These are phyloP conservation scores for Petrolisthes cinctipes DNA, from an alignment of 2,888 invertebrate species.

Conservation along the genomic window DNA sequence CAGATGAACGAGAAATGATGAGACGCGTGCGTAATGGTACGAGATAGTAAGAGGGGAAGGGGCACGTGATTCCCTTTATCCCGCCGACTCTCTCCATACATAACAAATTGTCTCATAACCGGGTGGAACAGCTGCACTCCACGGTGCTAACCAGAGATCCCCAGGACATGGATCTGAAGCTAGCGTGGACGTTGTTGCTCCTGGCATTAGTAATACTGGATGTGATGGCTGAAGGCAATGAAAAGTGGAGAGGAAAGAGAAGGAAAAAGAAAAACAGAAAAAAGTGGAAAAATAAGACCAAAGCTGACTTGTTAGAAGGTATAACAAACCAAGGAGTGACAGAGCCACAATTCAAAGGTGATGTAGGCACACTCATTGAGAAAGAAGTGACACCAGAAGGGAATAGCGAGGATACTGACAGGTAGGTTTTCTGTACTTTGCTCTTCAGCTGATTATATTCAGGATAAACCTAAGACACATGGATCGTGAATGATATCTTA, in stretches of 20 bases:
- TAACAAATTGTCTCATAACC: conserved; percentile 21
- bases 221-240: conserved; percentile 33
- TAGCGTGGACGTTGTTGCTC: conserved; percentile 20
- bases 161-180: conserved; percentile 38
- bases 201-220: conserved; percentile 34
- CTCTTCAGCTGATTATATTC: no score
- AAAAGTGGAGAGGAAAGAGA: conserved; percentile 38
- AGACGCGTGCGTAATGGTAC: not conserved
- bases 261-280: conserved; percentile 52
- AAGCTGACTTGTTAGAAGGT: conserved; percentile 3
- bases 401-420: not conserved
- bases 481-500: no score
- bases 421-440: not conserved
- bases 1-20: no score
- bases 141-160: conserved; percentile 29
- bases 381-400: not conserved
- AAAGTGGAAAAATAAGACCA: conserved; percentile 48
- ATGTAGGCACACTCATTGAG: not conserved
- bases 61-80: not conserved
- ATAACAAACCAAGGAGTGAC: conserved; percentile 3
- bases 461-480: no score
- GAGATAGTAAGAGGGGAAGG: not conserved
- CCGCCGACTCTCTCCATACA: not conserved
- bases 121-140: conserved; percentile 18
- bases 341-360: not conserved